These are phyloP conservation scores for Dasysyrphus albostriatus DNA, from an alignment of 2,888 invertebrate genomes.

Conservation along the genomic window DNA sequence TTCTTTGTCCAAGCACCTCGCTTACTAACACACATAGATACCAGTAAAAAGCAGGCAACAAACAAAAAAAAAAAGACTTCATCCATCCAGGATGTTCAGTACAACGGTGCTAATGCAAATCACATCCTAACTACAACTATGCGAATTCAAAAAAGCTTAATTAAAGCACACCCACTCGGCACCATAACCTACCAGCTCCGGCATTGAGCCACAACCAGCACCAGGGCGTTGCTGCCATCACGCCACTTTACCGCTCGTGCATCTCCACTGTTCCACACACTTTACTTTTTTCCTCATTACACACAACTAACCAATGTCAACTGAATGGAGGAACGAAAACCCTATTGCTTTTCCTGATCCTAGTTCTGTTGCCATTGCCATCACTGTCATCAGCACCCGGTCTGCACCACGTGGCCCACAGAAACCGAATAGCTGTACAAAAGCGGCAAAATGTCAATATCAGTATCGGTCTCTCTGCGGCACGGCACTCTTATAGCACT, in stretches of 20 bases:
- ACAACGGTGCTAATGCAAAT: conserved; percentile 75
- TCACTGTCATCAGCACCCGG: conserved; percentile 52
- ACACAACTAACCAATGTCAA: conserved; percentile 71
- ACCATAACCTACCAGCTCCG: neutral
- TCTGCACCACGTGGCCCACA: conserved; percentile 53
- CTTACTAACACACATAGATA: conserved; percentile 4
- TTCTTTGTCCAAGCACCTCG: neutral
- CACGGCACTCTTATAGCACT: conserved; percentile 69
- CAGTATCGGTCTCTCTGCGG: conserved; percentile 71
- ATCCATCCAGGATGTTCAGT: conserved; percentile 56
- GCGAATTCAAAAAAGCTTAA: conserved; percentile 58
- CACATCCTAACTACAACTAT: conserved; percentile 71
- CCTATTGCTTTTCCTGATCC: conserved; percentile 35
- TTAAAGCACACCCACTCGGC: conserved; percentile 54
- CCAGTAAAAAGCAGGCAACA: neutral
- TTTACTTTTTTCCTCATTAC: conserved; percentile 55
- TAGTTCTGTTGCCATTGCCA: conserved; percentile 59
- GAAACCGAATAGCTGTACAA: conserved; percentile 71
- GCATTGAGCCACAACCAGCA: conserved; percentile 18
- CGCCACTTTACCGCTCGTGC: conserved; percentile 16
- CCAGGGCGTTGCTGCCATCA: conserved; percentile 1
- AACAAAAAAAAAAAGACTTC: conserved; percentile 43
- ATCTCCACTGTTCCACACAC: conserved; percentile 30
- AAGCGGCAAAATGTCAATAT: conserved; percentile 74
- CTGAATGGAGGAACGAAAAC: conserved; percentile 45